These are phyloP conservation scores for Ceratothoa steindachneri DNA, from an alignment of 2,888 invertebrate genomes.

Conservation along the genomic window DNA sequence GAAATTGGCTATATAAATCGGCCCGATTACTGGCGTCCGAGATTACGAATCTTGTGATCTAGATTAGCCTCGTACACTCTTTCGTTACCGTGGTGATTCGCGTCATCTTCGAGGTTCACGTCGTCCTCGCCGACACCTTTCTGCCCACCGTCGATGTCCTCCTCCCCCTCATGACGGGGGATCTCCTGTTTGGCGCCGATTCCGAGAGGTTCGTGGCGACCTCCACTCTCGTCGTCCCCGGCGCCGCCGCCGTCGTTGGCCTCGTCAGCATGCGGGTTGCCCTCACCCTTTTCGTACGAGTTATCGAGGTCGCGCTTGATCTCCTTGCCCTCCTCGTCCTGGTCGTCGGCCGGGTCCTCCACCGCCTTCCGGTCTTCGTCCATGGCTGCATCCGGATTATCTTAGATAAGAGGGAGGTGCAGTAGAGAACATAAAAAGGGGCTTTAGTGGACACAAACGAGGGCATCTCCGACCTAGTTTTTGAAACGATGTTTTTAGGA, in stretches of 20 bases:
- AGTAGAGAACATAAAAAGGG: too few relatives aligned
- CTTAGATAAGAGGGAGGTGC: too few relatives aligned
- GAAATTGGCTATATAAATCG: too few relatives aligned
- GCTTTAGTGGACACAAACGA: too few relatives aligned
- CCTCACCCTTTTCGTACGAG: not conserved
- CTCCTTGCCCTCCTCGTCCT: conserved; percentile 3
- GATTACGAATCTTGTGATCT: not conserved
- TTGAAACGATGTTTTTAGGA: too few relatives aligned
- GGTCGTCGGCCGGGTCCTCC: not conserved
- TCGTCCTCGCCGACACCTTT: too few relatives aligned
- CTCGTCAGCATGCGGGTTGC: not conserved
- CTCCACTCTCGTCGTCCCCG: not conserved
- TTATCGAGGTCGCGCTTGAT: not conserved
- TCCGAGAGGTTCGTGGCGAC: not conserved
- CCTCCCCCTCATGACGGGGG: not conserved
- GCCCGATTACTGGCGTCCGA: not conserved
- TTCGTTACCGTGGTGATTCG: not conserved
- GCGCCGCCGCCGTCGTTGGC: not conserved
- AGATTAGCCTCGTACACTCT: not conserved
- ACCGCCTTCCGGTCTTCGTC: not conserved
- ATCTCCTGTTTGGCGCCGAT: not conserved
- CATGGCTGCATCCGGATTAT: not conserved
- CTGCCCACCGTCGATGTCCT: not conserved
- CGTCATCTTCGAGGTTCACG: not conserved
- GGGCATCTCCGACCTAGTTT: too few relatives aligned